Evolutionary conservation across 2,888 invertebrate species (phyloP), one percentile per base, ranked within the genome.

Genomic region (Sympetrum striolatum): DNA sequence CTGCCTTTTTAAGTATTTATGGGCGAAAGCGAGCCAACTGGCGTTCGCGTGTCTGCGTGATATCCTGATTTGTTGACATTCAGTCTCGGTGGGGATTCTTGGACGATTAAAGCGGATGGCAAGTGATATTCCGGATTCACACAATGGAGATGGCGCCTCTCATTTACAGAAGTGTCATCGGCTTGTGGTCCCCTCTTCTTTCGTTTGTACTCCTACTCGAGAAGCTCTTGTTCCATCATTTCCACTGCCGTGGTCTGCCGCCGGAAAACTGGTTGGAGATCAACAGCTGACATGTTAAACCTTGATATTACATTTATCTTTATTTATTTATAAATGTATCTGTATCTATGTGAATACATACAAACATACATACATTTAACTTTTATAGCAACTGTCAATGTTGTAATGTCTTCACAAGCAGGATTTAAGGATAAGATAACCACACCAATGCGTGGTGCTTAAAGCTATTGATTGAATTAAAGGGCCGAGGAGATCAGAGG

Each of bases 81-180:
- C 73, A 73, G 31, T 25, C 73, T 73, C 25, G 12, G n/a, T 18
- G 73, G n/a, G n/a, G 73, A n/a, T 73, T 73, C 73, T 73, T 25
- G 73, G 73, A 15, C 73, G 73, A 73, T 73, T 73, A 73, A 73
- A 73, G 73, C 73, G 73, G 73, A 73, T 25, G 31, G 73, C 25
- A 73, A 73, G 25, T 31, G 73, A 73, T 73, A 73, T 73, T 25
- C 31, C 35, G 5, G 64, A 60, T 86, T 86, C 86, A 86, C 60
- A 37, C 37, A 60, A 60, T 86, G 18, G 86, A n/a, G 64, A 12
- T 39, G 86, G 60, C 37, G 86, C 58, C 60, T n/a, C 64, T 86
- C 86, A 86, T 35, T 64, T 64, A 37, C 86, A 64, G 58, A 86
- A 86, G 86, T 86, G 86, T 86, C 86, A 64, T 60, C 37, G 31